Percentiles rank a stretch among this genome's conserved stretches.
These are phyloP conservation scores for Chionodraco myersi DNA, from an alignment of 2,113 vertebrate species.

Conservation along the genomic window DNA sequence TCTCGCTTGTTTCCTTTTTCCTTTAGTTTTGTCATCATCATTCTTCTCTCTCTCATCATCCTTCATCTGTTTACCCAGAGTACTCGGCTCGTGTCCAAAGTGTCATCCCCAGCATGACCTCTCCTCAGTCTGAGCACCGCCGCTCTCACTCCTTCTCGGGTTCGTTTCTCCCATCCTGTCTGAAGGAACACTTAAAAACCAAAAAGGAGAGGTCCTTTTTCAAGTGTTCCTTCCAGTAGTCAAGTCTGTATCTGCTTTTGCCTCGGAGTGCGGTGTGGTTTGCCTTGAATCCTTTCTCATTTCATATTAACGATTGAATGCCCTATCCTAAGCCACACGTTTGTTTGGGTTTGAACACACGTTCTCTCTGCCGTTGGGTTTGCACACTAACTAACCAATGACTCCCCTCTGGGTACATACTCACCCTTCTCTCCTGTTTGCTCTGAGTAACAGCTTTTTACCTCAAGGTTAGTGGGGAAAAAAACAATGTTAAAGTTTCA, in stretches of 20 bases:
- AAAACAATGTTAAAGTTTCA: slow-evolving; percentile 70
- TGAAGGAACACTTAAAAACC: slow-evolving; percentile 45
- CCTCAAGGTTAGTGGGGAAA: slow-evolving; percentile 47
- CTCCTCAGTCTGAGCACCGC: slow-evolving; percentile 85
- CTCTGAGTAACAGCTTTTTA: slow-evolving; percentile 38
- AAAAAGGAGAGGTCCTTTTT: slow-evolving; percentile 11
- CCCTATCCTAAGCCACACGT: not conserved
- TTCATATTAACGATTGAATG: not conserved
- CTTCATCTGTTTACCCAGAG: slow-evolving; percentile 84
- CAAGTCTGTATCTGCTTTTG: slow-evolving; percentile 44
- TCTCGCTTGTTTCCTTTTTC: slow-evolving; percentile 36
- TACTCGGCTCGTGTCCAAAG: slow-evolving; percentile 92
- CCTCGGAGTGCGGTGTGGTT: slow-evolving; percentile 57
- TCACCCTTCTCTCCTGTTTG: slow-evolving; percentile 38
- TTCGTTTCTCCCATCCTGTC: slow-evolving; percentile 83
- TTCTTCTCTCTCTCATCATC: slow-evolving; percentile 64
- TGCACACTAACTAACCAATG: slow-evolving; percentile 36
- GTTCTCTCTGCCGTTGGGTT: slow-evolving; percentile 16
- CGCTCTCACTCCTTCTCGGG: slow-evolving; percentile 90
- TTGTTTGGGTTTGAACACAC: not conserved
- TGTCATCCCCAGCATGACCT: slow-evolving; percentile 82
- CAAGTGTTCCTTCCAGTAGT: slow-evolving; percentile 49
- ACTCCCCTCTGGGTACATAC: slow-evolving; percentile 10
- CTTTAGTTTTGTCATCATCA: slow-evolving; percentile 75
- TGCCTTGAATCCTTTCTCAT: slow-evolving; percentile 29